These are phyloP conservation scores for Cotesia glomerata DNA, from an alignment of 1,140 invertebrate species.

Conservation along the genomic window DNA sequence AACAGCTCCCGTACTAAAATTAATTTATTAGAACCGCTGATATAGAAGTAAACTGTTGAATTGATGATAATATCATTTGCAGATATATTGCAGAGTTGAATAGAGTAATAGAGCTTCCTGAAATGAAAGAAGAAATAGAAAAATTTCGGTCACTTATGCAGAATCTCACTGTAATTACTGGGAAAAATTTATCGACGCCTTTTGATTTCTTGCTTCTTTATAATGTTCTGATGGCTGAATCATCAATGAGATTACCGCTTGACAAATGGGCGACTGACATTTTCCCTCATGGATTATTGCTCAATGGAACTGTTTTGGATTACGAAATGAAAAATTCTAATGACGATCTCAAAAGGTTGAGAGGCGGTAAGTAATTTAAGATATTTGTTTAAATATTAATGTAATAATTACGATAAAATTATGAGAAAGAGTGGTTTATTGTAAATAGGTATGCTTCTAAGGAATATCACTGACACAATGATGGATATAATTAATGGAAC, in stretches of 20 bases:
- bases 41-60: background rate
- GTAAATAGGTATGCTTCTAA: conserved; percentile 59
- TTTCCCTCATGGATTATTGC: conserved; percentile 1
- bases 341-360: background rate
- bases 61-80: conserved; percentile 26
- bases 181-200: background rate
- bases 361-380: background rate
- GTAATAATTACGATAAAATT: background rate
- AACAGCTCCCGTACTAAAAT: background rate
- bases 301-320: background rate
- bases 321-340: background rate
- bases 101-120: background rate
- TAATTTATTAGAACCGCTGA: too few relatives aligned
- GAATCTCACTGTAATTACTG: background rate
- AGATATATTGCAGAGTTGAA: conserved; percentile 4
- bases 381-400: background rate
- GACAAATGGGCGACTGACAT: conserved; percentile 7
- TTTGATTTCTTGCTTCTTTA: background rate
- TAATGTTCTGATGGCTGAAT: background rate
- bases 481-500: conserved; percentile 49
- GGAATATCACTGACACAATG: conserved; percentile 63
- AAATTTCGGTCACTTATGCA: background rate
- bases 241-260: conserved; percentile 5
- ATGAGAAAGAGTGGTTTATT: background rate
- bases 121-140: background rate